Percentiles rank a stretch among this genome's conserved stretches.
Evolutionary conservation across 2,888 invertebrate species (phyloP).

Genomic region (Notodonta ziczac): DNA sequence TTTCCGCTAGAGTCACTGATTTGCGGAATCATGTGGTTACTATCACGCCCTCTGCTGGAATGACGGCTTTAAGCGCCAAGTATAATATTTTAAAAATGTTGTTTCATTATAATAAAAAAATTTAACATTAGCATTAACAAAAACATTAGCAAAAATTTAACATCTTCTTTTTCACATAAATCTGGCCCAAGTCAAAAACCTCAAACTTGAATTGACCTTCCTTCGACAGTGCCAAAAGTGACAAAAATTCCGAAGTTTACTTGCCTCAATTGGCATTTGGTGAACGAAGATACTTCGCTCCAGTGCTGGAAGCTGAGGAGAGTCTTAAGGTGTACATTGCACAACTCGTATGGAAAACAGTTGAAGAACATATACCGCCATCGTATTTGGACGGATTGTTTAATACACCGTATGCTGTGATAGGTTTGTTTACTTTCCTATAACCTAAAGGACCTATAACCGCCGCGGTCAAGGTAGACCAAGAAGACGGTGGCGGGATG

Average conservation of each 20-base stretch:
- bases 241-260: slow-evolving; percentile 55
- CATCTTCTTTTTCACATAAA: no score
- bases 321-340: slow-evolving; percentile 35
- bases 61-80: slow-evolving; percentile 52
- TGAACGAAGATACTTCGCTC: slow-evolving; percentile 64
- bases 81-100: slow-evolving; percentile 26
- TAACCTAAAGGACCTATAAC: background rate
- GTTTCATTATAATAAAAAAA: no score
- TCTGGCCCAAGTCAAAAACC: no score
- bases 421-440: slow-evolving; percentile 46
- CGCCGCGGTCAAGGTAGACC: background rate
- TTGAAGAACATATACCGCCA: slow-evolving; percentile 56
- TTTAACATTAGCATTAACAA: no score
- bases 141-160: no score
- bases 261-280: slow-evolving; percentile 62
- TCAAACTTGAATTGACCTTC: no score
- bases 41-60: slow-evolving; percentile 49
- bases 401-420: slow-evolving; percentile 58
- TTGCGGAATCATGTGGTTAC: slow-evolving; percentile 48
- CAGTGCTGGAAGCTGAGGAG: slow-evolving; percentile 50
- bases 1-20: slow-evolving; percentile 64
- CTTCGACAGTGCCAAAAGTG: slow-evolving; percentile 59
- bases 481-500: no score
- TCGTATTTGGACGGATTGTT: slow-evolving; percentile 61
- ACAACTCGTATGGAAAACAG: slow-evolving; percentile 57